Base-by-base conservation (phyloP, 2,797 vertebrate species). In the Alectoris magna region DNA sequence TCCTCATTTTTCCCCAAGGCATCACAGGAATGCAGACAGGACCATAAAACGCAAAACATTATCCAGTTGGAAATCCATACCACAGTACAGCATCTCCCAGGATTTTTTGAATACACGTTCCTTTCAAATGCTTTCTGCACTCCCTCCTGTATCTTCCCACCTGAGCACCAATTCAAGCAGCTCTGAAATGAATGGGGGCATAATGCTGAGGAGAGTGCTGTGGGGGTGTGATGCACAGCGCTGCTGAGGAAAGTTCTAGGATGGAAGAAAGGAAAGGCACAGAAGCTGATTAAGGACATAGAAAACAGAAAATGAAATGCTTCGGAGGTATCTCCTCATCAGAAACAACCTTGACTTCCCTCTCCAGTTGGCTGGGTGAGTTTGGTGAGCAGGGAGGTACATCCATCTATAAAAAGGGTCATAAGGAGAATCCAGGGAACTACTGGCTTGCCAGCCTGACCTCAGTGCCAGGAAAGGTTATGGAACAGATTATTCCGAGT, bases 21-120 rank as follows among this genome's bases (percentile, higher is more conserved):
- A 16, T 73, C 60, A 5, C 27, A 88, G 70, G 72, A 92, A 89
- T 49, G 67, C 56, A 93, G 91, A 88, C 56, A 91, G 67, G 23
- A 70, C 56, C 87, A 74, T 59, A 84, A 86, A 80, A 58, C 9
- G 66, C 2, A 83, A 69, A 85, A 58, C 1, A 0, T 4, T 27
- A 84, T 56, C 76, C 91, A 94, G 44, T 51, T 72, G 64, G 69
- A 95, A 81, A 75, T 23, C 85, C 41, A 59, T 49, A 87, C 41
- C 79, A 66, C 9, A 5, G 44, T 69, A 80, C 39, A 53, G 58
- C 75, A n/a, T 64, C 73, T 83, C 75, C 63, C 72, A 44, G 39
- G 36, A 21, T 51, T 64, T 85, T 77, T 64, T 77, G 23, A 48
- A 59, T 48, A 11, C 2, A 5, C 24, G 16, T 68, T 31, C 31